These are phyloP conservation scores for Oreochromis aureus DNA, from an alignment of 2,113 vertebrate genomes.

Conservation along the genomic window DNA sequence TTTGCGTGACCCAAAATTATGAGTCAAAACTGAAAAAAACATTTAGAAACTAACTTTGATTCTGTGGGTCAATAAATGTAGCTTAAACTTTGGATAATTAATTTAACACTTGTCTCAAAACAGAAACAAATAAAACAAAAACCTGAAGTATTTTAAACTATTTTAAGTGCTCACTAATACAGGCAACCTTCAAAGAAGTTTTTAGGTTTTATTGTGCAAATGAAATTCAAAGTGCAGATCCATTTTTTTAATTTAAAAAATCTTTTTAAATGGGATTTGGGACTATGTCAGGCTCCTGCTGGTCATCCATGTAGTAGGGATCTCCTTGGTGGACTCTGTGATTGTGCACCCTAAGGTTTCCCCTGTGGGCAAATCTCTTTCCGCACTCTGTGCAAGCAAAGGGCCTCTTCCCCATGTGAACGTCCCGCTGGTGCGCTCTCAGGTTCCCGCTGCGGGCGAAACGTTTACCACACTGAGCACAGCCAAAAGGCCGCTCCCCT, in stretches of 20 bases:
- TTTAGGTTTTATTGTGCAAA: background rate
- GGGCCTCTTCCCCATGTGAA: conserved; percentile 70
- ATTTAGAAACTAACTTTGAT: background rate
- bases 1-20: background rate
- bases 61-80: background rate
- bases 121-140: background rate
- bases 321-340: conserved; percentile 67
- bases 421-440: conserved; percentile 65
- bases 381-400: conserved; percentile 65
- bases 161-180: background rate
- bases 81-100: background rate
- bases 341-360: conserved; percentile 67
- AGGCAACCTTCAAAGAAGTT: background rate
- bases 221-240: background rate
- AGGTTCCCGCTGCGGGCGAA: conserved; percentile 69
- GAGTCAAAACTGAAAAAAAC: background rate
- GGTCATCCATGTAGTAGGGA: conserved; percentile 58
- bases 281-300: conserved; percentile 40
- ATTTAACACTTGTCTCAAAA: background rate
- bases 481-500: conserved; percentile 65
- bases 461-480: conserved; percentile 62
- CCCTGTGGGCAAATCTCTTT: conserved; percentile 65
- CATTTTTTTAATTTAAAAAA: background rate
- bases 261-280: conserved; percentile 37
- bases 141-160: background rate